Percentiles rank a stretch among this genome's conserved stretches.
Conservation (phyloP, 2,797 vertebrate species). For the Semotilus atromaculatus region DNA sequence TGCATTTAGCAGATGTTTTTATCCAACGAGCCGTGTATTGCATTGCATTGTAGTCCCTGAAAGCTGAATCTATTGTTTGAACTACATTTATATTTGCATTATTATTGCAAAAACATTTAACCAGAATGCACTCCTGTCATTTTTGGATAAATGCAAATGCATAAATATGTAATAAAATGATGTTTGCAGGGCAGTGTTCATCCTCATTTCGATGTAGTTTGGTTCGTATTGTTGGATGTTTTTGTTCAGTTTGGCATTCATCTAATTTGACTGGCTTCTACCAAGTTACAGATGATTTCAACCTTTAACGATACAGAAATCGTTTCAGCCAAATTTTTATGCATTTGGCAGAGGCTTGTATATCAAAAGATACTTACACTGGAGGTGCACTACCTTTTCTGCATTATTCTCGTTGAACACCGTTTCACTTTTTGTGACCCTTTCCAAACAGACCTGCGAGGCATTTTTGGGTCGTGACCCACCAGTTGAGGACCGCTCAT, state of each 20-base stretch:
- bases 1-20: neutral
- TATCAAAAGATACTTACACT: neutral
- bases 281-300: neutral
- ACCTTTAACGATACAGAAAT: neutral
- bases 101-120: neutral
- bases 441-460: conserved; percentile 22
- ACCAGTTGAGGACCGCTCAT: neutral
- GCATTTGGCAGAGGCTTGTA: neutral
- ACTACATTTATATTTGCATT: neutral
- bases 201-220: too few species aligned
- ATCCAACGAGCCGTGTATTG: neutral
- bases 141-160: neutral
- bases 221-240: neutral
- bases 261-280: neutral
- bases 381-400: neutral
- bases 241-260: neutral
- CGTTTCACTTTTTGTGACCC: neutral
- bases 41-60: neutral
- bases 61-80: neutral
- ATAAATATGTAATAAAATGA: neutral
- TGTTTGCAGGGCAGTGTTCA: neutral
- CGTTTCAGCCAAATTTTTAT: neutral
- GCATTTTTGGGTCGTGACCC: neutral
- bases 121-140: neutral
- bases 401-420: neutral